Conservation (phyloP, 2,888 invertebrate species). For the Pocota personata region DNA sequence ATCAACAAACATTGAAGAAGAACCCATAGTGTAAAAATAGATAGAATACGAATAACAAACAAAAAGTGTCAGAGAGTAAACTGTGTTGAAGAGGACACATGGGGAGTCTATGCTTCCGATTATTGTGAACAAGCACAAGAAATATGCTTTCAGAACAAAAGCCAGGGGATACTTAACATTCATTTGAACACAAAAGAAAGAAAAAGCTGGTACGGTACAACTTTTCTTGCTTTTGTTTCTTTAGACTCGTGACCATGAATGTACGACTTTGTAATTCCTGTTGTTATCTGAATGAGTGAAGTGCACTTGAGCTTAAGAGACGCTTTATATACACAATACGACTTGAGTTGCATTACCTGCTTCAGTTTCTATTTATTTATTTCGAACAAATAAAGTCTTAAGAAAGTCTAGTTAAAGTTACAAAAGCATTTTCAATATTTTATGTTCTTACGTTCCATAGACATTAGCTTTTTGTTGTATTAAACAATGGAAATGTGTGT, state of each 20-base stretch:
- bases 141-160: not conserved
- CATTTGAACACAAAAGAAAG: not conserved
- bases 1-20: not conserved
- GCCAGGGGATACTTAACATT: not conserved
- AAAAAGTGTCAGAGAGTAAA: not conserved
- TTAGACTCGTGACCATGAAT: not conserved
- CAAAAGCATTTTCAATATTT: too few relatives aligned
- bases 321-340: not conserved
- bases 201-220: not conserved
- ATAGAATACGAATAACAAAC: conserved; percentile 2
- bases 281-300: too few relatives aligned
- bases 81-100: not conserved
- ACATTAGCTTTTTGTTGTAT: too few relatives aligned
- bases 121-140: not conserved
- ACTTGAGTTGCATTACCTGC: not conserved
- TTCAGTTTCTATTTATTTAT: not conserved
- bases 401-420: too few relatives aligned
- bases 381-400: not conserved
- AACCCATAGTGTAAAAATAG: not conserved
- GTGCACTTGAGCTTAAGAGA: too few relatives aligned
- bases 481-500: too few relatives aligned
- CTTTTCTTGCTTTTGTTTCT: not conserved
- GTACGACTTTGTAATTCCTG: not conserved
- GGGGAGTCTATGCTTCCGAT: not conserved
- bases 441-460: too few relatives aligned